These are phyloP conservation scores for Tetramorium alpestre DNA, from an alignment of 1,140 invertebrate genomes.

Conservation along the genomic window DNA sequence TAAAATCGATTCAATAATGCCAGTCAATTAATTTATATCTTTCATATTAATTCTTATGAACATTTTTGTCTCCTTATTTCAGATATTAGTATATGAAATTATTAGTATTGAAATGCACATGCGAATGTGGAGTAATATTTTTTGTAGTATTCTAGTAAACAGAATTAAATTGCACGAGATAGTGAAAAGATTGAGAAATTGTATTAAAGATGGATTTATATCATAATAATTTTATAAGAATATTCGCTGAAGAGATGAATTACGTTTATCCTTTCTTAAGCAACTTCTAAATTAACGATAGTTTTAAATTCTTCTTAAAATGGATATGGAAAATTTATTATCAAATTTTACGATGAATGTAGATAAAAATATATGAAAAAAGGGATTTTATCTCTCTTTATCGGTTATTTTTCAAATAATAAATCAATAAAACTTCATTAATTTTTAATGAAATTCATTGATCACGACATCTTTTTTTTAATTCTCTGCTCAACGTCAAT, in stretches of 20 bases:
- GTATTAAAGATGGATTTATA: conserved; percentile 28
- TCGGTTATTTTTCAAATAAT: background rate
- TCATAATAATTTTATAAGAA: conserved; percentile 44
- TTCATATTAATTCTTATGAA: background rate
- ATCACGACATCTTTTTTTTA: background rate
- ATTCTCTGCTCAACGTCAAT: background rate
- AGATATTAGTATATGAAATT: conserved; percentile 26
- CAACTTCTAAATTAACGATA: background rate
- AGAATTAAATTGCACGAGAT: conserved; percentile 1
- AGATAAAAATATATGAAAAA: background rate
- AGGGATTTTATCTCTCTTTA: background rate
- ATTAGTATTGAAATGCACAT: conserved; percentile 26
- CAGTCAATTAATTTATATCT: conserved; percentile 4
- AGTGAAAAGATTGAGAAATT: conserved; percentile 23
- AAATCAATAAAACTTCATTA: background rate
- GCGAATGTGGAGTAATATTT: conserved; percentile 31
- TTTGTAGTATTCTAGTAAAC: conserved; percentile 42
- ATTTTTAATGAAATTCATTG: background rate
- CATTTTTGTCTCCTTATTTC: conserved; percentile 54
- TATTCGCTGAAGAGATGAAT: background rate
- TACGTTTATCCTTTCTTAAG: background rate
- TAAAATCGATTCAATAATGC: background rate
- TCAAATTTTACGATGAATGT: background rate
- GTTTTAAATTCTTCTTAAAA: background rate
- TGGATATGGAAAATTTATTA: background rate